Percentiles rank a stretch among this genome's conserved stretches.
These are phyloP conservation scores for Aphaenogaster ashmeadi DNA, from an alignment of 1,140 invertebrate species.

Conservation along the genomic window DNA sequence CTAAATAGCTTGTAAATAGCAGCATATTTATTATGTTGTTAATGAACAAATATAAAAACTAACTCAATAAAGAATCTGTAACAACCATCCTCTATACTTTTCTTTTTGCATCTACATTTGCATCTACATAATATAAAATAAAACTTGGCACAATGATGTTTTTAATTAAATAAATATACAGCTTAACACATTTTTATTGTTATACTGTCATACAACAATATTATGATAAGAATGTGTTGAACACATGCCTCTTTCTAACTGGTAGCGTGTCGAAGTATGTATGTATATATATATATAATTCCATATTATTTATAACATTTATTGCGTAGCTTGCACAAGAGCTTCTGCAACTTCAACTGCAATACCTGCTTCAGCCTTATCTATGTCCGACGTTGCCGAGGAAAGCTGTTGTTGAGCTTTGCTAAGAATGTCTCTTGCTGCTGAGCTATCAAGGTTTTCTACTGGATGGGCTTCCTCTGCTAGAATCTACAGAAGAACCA, in stretches of 20 bases:
- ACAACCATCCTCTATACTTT: constrained; percentile 39
- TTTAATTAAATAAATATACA: constrained; percentile 12
- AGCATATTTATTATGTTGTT: constrained; percentile 66
- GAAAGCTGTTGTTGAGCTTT: constrained; percentile 94
- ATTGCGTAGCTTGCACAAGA: constrained; percentile 94
- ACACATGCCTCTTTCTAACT: constrained; percentile 58
- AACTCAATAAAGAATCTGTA: constrained; percentile 67
- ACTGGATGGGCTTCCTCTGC: constrained; percentile 98
- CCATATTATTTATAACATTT: constrained; percentile 79
- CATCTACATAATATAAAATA: neutral
- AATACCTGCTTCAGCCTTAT: constrained; percentile 97
- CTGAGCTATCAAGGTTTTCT: constrained; percentile 93
- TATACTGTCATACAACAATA: constrained; percentile 54
- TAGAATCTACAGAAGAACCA: constrained; percentile 89
- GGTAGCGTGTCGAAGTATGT: constrained; percentile 32
- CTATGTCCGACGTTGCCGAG: constrained; percentile 94
- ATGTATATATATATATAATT: constrained; percentile 32
- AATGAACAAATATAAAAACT: constrained; percentile 56
- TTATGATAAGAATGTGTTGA: constrained; percentile 37
- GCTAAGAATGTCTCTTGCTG: constrained; percentile 93
- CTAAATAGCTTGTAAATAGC: constrained; percentile 68
- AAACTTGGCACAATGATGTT: neutral
- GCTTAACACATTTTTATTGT: constrained; percentile 67
- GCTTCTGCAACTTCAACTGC: constrained; percentile 98
- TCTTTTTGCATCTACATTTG: neutral